Percentiles rank a stretch among this genome's conserved stretches.
phyloP scores from a whole-genome alignment of 1,140 invertebrate genomes.

The Saccostrea cuccullata region DNA sequence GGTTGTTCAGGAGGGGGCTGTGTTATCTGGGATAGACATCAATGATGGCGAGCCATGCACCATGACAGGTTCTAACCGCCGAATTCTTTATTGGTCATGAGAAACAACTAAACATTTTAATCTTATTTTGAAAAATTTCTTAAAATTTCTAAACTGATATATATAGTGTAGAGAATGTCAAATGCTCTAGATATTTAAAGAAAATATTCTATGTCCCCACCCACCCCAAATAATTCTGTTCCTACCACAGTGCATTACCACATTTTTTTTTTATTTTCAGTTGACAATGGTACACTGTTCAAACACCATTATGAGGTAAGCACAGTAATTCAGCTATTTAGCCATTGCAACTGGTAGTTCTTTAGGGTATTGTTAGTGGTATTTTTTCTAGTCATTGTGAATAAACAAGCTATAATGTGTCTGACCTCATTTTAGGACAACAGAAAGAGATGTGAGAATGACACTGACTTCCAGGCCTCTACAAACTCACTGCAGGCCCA shows the following conservation, averaged over 20 bases:
- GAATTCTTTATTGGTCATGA: no score
- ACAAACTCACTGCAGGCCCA: slow-evolving; percentile 46
- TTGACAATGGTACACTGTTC: slow-evolving; percentile 1
- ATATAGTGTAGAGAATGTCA: not conserved
- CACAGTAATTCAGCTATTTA: not conserved
- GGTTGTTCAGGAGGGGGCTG: slow-evolving; percentile 43
- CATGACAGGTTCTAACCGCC: slow-evolving; percentile 23
- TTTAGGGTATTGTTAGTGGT: not conserved
- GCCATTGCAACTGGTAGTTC: not conserved
- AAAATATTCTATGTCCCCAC: not conserved
- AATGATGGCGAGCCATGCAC: slow-evolving; percentile 48
- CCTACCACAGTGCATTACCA: no score
- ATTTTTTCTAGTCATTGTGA: not conserved
- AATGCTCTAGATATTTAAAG: not conserved
- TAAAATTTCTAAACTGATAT: no score
- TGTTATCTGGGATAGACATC: slow-evolving; percentile 38
- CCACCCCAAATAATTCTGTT: no score
- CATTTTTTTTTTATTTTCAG: not conserved
- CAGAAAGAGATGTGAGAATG: slow-evolving; percentile 37
- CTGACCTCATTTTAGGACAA: slow-evolving; percentile 45
- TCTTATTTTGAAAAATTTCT: not conserved
- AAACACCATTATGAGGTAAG: slow-evolving; percentile 27
- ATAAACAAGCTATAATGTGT: not conserved
- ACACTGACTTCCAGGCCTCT: slow-evolving; percentile 46
- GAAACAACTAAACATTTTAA: not conserved